A percentile compares a stretch with the other conserved stretches of the same genome.
These are phyloP conservation scores for Thecocarcelia acutangulata DNA, from an alignment of 2,888 invertebrate genomes.

Conservation along the genomic window DNA sequence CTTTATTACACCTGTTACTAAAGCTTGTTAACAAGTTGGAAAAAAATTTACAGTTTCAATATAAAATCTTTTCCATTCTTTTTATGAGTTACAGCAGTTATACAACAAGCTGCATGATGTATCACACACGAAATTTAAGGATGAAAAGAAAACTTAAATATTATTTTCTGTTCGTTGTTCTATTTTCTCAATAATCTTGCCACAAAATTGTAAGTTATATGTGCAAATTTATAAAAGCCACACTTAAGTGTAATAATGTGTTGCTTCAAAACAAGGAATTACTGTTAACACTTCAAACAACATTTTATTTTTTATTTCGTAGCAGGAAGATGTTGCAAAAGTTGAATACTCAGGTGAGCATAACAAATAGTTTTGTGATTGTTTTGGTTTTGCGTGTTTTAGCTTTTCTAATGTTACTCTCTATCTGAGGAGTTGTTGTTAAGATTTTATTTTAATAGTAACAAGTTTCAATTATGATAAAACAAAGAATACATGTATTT, in stretches of 20 bases:
- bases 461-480: conserved; percentile 34
- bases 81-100: conserved; percentile 19
- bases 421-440: conserved; percentile 26
- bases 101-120: conserved; percentile 31
- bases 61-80: conserved; percentile 42
- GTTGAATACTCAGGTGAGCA: conserved; percentile 37
- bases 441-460: conserved; percentile 20
- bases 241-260: conserved; percentile 15
- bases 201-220: conserved; percentile 4
- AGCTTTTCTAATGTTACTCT: background rate
- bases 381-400: conserved; percentile 1
- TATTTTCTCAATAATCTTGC: conserved; percentile 28
- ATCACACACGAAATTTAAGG: background rate
- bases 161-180: conserved; percentile 1
- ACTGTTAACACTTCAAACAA: conserved; percentile 57
- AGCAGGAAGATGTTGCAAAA: conserved; percentile 10
- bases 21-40: conserved; percentile 35
- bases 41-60: conserved; percentile 58
- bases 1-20: conserved; percentile 41
- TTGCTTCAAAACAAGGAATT: conserved; percentile 15
- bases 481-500: background rate
- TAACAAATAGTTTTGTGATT: conserved; percentile 29
- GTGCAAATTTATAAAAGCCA: conserved; percentile 15
- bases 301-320: conserved; percentile 26
- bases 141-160: background rate